Evolutionary conservation across 2,113 vertebrate genomes (phyloP), one percentile per base, ranked within the genome.

Genomic region (Muscicapa adusta): DNA sequence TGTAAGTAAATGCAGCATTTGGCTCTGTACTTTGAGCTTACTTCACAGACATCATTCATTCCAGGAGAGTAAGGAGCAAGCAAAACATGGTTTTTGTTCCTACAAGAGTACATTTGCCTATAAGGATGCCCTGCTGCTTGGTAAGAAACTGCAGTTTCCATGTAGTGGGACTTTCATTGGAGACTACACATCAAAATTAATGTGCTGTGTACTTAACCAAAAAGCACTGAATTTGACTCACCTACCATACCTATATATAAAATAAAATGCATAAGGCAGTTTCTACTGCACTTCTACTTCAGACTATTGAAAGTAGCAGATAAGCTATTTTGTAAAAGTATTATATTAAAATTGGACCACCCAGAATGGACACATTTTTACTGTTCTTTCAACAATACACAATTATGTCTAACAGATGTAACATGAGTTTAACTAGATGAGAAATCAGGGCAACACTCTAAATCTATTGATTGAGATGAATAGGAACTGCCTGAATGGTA

Each of bases 21-120:
- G 91, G 94, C 93, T 93, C 93, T 65, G 67, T 73, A 77, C 77
- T 89, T 88, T 26, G 34, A 87, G 94, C 95, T 96, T 95, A 96
- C 90, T 91, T 95, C 96, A 95, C 65, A 94, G 88, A 80, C 92
- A 93, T 96, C 82, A 94, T 63, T 97, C 93, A 95, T 57, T 33
- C 31, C 42, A 71, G 43, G 10, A 88, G 65, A 94, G 48, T 2
- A 85, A 54, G 56, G 24, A 89, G 67, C 62, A 93, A 71, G 84
- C 14, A 89, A 85, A 92, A 87, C 6, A 45, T 74, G 38, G 68
- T 57, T 88, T 92, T 74, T 80, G 25, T 38, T 48, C 62, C 50
- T 72, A 19, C 8, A 60, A 53, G 60, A 75, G 60, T n/a, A 67
- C 24, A 62, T 67, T 56, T 93, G 67, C 51, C 77, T 70, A 33